Evolutionary conservation across 2,113 vertebrate genomes (phyloP), one percentile per base, ranked within the genome.

Genomic region (Noturus placidus): DNA sequence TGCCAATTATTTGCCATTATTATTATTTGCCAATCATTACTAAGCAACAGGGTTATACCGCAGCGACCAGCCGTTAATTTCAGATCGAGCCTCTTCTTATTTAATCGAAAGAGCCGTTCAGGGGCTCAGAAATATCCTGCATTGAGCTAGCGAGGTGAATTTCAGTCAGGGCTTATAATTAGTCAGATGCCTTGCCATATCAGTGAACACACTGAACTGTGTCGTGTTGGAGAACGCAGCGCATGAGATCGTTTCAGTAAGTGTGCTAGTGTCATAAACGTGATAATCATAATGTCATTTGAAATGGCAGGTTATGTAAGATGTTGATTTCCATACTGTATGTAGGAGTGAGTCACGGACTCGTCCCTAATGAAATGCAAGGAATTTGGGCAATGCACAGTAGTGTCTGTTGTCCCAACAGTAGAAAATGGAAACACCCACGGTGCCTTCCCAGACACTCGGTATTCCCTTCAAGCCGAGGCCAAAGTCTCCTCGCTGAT

Each of bases 361-460:
- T 88, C 79, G 69, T 46, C 46, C 85, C 67, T 59, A 82, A 74
- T 83, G 79, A 84, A 88, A 90, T 88, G 84, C 22, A n/a, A 87
- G 50, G 76, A 79, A 88, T 90, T 70, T 80, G 33, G 57, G 56
- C 87, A 30, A 63, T 76, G 87, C 59, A 42, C 72, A 72, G 74
- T 59, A 50, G 65, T 84, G 76, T 87, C 56, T 87, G 87, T 88
- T 90, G 89, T 90, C 83, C 81, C 33, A 86, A 84, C 84, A 84
- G 89, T 83, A 83, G 85, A 84, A 88, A 88, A 84, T n/a, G 83
- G 63, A 77, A 86, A 70, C 85, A 13, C 89, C 87, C 87, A 90
- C 87, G 38, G 78, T 88, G 86, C 69, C 87, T 88, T 85, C 56
- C 89, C 84, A 90, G 87, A 90, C 72, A 50, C 81, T 83, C 42